Base-by-base conservation (phyloP, 92 coral and sea anemone genomes). In the Epizoanthus scotinus region DNA sequence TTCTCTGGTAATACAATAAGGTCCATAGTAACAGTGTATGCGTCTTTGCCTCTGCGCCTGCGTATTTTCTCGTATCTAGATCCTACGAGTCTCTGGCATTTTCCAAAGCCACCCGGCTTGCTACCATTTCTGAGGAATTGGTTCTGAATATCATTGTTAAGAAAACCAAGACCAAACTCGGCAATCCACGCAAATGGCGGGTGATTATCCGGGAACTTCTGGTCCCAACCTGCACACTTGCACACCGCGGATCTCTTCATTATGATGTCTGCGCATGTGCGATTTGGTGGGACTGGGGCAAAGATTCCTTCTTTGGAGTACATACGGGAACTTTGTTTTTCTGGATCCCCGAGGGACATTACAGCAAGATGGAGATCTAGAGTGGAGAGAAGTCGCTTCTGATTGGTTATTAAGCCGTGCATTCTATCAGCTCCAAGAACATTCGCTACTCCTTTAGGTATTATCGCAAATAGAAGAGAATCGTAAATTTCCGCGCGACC, bases 401-500 rank as follows among this genome's bases (percentile, higher is more conserved):
- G 98, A 54, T 95, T 95, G 25, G 86, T 89, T 25, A 88, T 24
- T 63, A 95, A 77, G 2, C 93, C 90, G 5, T 77, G 73, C 83
- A 91, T 90, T 82, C 93, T 94, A 20, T 55, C 36, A 9, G 47
- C 49, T 21, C 92, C 94, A 14, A 95, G 91, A 38, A 66, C 71
- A 40, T 90, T 84, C 17, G 94, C 91, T 20, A 92, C 89, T 29
- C 81, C 90, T 54, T 88, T 78, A 0, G 98, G 94, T 18, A 95
- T 88, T 19, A 95, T 81, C 79, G 85, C 87, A 57, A 92, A 95
- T 20, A 95, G 79, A 36, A 92, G 75, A 5, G 98, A 87, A 72
- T 95, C 98, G 81, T 95, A 95, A 6, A 89, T 87, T 68, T 95
- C 98, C 17, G 92, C 84, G 75, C 97, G 85, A n/a, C 98, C 98